Percentiles rank a stretch among this genome's conserved stretches.
phyloP scores from a whole-genome alignment of 2,888 invertebrate species.

The Drosophila buzzatii region DNA sequence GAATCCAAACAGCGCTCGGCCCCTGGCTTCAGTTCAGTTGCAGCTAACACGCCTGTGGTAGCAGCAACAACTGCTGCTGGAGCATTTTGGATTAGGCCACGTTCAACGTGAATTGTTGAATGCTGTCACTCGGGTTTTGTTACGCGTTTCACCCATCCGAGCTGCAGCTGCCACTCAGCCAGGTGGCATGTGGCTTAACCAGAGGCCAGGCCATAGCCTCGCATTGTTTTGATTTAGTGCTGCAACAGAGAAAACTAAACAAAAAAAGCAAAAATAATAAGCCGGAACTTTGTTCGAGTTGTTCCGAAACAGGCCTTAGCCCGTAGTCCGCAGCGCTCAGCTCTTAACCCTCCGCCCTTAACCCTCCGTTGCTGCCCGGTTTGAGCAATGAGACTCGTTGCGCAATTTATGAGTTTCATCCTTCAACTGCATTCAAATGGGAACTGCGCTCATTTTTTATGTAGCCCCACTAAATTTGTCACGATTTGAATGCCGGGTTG shows the following conservation, averaged over 20 bases:
- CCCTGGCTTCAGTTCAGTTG: constrained; percentile 17
- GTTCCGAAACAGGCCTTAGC: constrained; percentile 5
- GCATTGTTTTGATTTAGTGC: constrained; percentile 45
- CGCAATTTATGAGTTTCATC: constrained; percentile 26
- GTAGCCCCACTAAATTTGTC: constrained; percentile 5
- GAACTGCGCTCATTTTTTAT: constrained; percentile 8
- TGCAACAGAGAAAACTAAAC: constrained; percentile 14
- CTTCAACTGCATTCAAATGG: constrained; percentile 21
- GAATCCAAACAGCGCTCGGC: constrained; percentile 13
- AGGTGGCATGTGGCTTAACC: constrained; percentile 17
- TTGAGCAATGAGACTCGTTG: constrained; percentile 11
- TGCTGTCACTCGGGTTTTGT: constrained; percentile 55
- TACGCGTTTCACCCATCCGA: constrained; percentile 15
- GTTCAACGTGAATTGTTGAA: constrained; percentile 48
- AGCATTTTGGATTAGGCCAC: constrained; percentile 54
- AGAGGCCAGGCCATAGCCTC: constrained; percentile 11
- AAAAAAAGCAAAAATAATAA: constrained; percentile 20
- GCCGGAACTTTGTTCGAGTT: constrained; percentile 15
- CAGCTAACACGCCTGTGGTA: constrained; percentile 33
- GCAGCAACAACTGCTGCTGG: constrained; percentile 9
- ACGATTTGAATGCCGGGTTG: background rate
- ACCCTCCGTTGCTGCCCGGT: background rate
- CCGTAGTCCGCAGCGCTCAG: background rate
- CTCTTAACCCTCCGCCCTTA: background rate
- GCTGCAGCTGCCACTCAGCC: constrained; percentile 25